Conservation (phyloP, 2,888 invertebrate species). For the Alviniconcha strummeri region DNA sequence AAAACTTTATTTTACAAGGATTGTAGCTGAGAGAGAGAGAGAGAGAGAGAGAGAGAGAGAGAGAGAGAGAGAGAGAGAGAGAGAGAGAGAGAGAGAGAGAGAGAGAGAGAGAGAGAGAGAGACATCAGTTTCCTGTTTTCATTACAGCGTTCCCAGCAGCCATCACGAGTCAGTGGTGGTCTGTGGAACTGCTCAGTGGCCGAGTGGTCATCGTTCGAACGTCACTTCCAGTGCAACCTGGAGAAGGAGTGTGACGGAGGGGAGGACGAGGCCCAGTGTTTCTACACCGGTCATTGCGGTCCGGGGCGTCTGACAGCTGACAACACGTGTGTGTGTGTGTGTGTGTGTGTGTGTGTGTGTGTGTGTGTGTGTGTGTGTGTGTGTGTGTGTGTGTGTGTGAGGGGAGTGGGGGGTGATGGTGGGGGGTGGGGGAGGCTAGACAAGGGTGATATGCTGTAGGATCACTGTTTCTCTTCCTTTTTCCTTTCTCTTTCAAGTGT, state of each 20-base stretch:
- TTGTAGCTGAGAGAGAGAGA: too few species aligned
- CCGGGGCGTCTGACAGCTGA: not conserved
- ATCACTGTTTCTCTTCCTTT: not conserved
- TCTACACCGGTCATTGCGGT: not conserved
- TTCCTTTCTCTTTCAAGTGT: not conserved
- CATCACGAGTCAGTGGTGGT: not conserved
- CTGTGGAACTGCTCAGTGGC: slow-evolving; percentile 27
- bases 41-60: not conserved
- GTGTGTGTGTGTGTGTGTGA: not conserved
- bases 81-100: slow-evolving; percentile 4
- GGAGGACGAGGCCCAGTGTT: slow-evolving; percentile 10
- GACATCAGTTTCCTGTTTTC: not conserved
- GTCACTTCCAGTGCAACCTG: slow-evolving; percentile 4
- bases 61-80: not conserved
- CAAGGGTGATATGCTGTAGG: not conserved
- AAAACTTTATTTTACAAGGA: too few species aligned
- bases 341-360: not conserved
- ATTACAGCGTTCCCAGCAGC: not conserved
- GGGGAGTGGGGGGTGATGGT: not conserved
- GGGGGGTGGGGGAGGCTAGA: too few species aligned
- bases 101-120: not conserved
- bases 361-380: not conserved
- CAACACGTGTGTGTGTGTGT: slow-evolving; percentile 9
- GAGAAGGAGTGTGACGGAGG: not conserved
- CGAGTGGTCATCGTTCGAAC: not conserved